Base-by-base conservation (phyloP, 2,113 vertebrate genomes). In the Macquaria ambigua region DNA sequence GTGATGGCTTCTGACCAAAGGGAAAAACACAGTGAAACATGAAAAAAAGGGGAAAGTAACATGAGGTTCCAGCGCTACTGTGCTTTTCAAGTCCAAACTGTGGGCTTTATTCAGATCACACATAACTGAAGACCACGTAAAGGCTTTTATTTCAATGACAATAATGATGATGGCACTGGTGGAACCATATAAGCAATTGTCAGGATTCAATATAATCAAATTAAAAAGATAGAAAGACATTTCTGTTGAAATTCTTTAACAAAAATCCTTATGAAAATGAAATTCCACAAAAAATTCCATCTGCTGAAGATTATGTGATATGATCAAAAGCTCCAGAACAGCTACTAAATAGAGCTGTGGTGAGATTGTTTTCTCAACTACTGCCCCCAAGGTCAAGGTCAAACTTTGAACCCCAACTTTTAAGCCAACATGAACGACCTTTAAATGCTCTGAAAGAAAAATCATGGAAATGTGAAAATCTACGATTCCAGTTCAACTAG, bases 61-160 rank as follows among this genome's bases (percentile, higher is more conserved):
- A 43, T 10, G 69, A 48, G 68, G 37, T 15, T 31, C 16, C 23
- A 74, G 46, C 1, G 2, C 25, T 41, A 14, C 68, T 28, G 48
- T 50, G 81, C 52, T 62, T 84, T 84, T 64, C 50, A 79, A 58
- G 12, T 70, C 12, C 25, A 15, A 70, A 31, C 11, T 64, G n/a
- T 1, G 9, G 61, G 71, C 28, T 72, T 55, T 28, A 16, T 20
- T 52, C 18, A 23, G 0, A 11, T 2, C 31, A 67, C 18, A 28
- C 31, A 55, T 59, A 9, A 52, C 8, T n/a, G n/a, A 56, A 39
- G 56, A 58, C 55, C 15, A 53, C 48, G 25, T 12, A 16, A 55
- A 66, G 15, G 28, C 1, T 50, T 41, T 23, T 21, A 64, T 59
- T 55, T 80, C 46, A 28, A 7, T 25, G 4, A 41, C 6, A 18